Percentiles rank a stretch among this genome's conserved stretches.
Evolutionary conservation across 2,797 vertebrate species (phyloP).

Genomic region (Ispidina picta): DNA sequence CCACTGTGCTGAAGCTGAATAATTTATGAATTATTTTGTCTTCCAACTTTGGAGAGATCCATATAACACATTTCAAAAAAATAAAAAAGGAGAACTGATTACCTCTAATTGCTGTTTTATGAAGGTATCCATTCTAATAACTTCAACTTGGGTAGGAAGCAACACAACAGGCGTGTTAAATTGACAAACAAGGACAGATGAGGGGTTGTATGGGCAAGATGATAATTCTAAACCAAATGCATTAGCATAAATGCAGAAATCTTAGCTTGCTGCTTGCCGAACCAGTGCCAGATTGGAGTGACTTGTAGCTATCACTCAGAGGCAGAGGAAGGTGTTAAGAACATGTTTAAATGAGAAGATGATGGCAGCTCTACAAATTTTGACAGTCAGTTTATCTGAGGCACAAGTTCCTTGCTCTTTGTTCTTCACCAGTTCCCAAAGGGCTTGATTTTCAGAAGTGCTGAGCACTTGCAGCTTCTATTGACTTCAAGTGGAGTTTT

Average conservation of each 20-base stretch:
- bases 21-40: background rate
- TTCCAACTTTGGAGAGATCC: background rate
- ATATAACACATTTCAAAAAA: background rate
- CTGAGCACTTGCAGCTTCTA: slow-evolving; percentile 66
- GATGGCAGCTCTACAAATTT: slow-evolving; percentile 68
- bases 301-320: slow-evolving; percentile 70
- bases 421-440: slow-evolving; percentile 49
- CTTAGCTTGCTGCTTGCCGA: slow-evolving; percentile 52
- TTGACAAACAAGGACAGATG: slow-evolving; percentile 1
- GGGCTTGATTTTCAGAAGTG: slow-evolving; percentile 63
- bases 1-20: background rate
- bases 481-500: slow-evolving; percentile 70
- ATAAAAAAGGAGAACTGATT: background rate
- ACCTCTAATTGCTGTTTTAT: background rate
- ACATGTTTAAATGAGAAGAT: slow-evolving; percentile 65
- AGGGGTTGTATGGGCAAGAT: background rate
- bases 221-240: slow-evolving; percentile 40
- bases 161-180: background rate
- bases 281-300: slow-evolving; percentile 65
- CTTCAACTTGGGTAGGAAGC: background rate
- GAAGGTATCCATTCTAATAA: background rate
- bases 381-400: slow-evolving; percentile 67
- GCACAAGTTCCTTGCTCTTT: slow-evolving; percentile 67
- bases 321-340: slow-evolving; percentile 67
- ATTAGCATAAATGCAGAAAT: slow-evolving; percentile 62